Base-by-base conservation (phyloP, 64 coral and sea anemone species). In the Montipora foliosa region DNA sequence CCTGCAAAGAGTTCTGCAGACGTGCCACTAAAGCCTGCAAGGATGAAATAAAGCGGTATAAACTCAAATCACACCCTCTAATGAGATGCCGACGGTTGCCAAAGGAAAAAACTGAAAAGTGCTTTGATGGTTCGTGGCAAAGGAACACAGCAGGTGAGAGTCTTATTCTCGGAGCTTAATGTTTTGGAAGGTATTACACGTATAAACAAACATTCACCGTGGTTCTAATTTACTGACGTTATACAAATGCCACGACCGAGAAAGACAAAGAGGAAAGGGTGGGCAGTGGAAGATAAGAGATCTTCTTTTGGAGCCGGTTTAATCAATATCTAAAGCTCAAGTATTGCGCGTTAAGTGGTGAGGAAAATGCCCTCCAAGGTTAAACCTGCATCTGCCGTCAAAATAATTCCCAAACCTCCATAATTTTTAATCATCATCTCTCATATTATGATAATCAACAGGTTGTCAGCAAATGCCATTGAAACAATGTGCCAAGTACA, bases 1-100 rank as follows among this genome's bases (percentile, higher is more conserved):
- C 92, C 13, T 93, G 92, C 57, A 86, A 86, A 50, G 62, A 67
- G 66, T 64, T 86, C 66, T 86, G 82, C 47, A 86, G 50, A 46
- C 64, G 82, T 5, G 82, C 64, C 8, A 86, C 66, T 2, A 86
- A 70, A 6, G 46, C 44, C 16, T 86, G 82, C 66, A 86, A 47
- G 44, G 17, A 49, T 22, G 44, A 21, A 50, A 64, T 86, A 5
- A 69, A 50, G 62, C 46, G 29, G 15, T 51, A 22, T n/a, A 16
- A 12, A 47, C 70, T 86, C 6, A 71, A 49, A 3, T 86, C 19
- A 71, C 14, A 24, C 49, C 46, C 64, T 5, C 5, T 59, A 6
- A 71, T 86, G 47, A 71, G 45, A 21, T 86, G 82, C 13, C 66
- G 66, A 3, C 15, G 12, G 19, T 46, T 71, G 7, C 82, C 82